A percentile compares a stretch with the other conserved stretches of the same genome.
Evolutionary conservation across 1,140 invertebrate genomes (phyloP).

Genomic region (Drosophila asahinai): DNA sequence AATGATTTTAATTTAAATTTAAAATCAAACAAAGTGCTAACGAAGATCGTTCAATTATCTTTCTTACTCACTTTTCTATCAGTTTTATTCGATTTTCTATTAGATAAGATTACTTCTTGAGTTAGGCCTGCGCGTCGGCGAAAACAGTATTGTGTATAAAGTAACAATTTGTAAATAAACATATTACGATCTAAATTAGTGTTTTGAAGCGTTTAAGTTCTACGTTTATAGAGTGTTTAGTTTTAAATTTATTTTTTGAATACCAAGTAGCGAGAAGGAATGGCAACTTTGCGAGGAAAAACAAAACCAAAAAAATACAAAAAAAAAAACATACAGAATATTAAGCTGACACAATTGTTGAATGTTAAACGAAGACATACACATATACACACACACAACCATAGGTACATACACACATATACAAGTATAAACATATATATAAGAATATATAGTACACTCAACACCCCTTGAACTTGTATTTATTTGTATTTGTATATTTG

Average conservation of each 20-base stretch:
- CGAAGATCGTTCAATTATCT: constrained; percentile 64
- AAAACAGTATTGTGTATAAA: constrained; percentile 53
- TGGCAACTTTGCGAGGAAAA: constrained; percentile 15
- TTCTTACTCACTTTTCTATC: constrained; percentile 28
- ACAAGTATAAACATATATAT: constrained; percentile 55
- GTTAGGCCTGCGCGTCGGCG: constrained; percentile 38
- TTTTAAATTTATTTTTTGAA: constrained; percentile 37
- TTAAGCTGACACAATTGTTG: constrained; percentile 71
- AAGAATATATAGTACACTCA: constrained; percentile 67
- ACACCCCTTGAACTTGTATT: constrained; percentile 68
- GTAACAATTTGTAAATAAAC: constrained; percentile 49
- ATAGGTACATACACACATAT: constrained; percentile 48
- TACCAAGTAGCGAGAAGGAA: constrained; percentile 26
- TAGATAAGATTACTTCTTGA: constrained; percentile 6
- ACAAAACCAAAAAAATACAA: neutral
- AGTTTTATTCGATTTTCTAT: neutral
- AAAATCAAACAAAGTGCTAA: constrained; percentile 26
- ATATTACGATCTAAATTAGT: constrained; percentile 47
- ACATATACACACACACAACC: constrained; percentile 55
- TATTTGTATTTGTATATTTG: constrained; percentile 83
- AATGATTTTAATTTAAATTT: constrained; percentile 45
- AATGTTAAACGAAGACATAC: constrained; percentile 64
- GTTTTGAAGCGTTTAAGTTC: constrained; percentile 25
- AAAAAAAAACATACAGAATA: constrained; percentile 32
- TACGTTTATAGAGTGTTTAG: constrained; percentile 30